Conservation (phyloP, 1,140 invertebrate genomes). For the Neoseiulus cucumeris region DNA sequence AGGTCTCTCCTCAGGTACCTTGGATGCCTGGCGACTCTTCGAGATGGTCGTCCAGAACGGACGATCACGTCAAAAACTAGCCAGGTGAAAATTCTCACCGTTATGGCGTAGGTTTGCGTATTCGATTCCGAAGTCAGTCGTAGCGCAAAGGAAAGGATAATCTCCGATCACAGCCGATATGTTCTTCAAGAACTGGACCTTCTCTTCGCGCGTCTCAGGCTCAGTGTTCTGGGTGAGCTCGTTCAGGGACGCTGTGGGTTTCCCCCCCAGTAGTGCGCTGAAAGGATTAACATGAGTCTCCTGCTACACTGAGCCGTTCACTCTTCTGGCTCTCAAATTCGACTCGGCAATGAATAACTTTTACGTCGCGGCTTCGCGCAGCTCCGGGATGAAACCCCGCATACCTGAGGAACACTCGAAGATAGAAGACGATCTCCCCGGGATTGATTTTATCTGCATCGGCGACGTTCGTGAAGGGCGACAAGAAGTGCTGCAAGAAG, state of each 20-base stretch:
- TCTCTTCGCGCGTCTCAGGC: neutral
- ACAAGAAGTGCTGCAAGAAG: conserved; percentile 3
- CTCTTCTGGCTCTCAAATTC: neutral
- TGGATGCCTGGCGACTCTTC: no score
- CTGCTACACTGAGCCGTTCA: neutral
- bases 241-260: conserved; percentile 1
- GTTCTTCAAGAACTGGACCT: neutral
- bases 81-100: neutral
- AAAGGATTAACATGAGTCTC: neutral
- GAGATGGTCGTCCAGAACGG: no score
- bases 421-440: neutral
- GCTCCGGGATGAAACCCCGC: neutral
- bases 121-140: neutral
- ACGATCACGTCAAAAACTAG: no score
- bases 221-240: neutral
- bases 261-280: neutral
- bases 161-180: neutral
- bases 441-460: neutral
- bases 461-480: neutral
- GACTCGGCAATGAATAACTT: neutral
- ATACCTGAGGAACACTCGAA: conserved; percentile 5
- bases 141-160: neutral
- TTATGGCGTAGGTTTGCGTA: neutral
- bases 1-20: no score
- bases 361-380: neutral